Conservation (phyloP, 2,113 vertebrate species). For the Tenebrosternarchus preto region DNA sequence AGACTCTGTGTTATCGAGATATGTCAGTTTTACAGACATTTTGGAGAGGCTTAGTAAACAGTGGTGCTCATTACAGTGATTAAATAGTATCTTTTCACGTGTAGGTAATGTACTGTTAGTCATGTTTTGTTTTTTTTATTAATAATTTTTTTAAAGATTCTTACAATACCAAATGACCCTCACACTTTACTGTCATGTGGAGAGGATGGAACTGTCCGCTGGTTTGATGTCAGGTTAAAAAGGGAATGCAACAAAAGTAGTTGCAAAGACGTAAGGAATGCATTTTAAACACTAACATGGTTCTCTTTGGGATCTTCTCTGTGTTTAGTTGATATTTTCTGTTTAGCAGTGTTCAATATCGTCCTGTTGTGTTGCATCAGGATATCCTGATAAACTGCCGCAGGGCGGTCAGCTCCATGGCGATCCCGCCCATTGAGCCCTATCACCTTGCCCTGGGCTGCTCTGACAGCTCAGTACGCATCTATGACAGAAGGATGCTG, state of each 20-base stretch:
- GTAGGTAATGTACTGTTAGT: not conserved
- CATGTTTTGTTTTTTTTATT: not conserved
- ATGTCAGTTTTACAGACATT: not conserved
- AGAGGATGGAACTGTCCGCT: conserved; percentile 95
- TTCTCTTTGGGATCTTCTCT: not conserved
- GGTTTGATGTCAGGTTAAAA: conserved; percentile 96
- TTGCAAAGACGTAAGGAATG: conserved; percentile 94
- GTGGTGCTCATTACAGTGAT: not conserved
- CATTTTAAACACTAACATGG: not conserved
- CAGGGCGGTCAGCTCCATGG: conserved; percentile 93
- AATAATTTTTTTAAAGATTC: conserved; percentile 76
- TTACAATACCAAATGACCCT: conserved; percentile 96
- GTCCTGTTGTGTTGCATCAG: conserved; percentile 64
- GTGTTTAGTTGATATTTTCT: not conserved
- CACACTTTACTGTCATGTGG: conserved; percentile 97
- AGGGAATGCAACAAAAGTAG: conserved; percentile 94
- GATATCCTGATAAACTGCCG: conserved; percentile 97
- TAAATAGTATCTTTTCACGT: not conserved
- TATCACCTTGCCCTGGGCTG: conserved; percentile 95
- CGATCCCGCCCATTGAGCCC: conserved; percentile 89
- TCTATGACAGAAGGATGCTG: conserved; percentile 94
- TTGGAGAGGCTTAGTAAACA: not conserved
- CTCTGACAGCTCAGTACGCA: conserved; percentile 96
- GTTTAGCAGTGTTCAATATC: not conserved
- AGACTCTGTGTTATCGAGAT: not conserved